Base-by-base conservation (phyloP, 2,797 vertebrate species). In the Leucoraja ocellata region DNA sequence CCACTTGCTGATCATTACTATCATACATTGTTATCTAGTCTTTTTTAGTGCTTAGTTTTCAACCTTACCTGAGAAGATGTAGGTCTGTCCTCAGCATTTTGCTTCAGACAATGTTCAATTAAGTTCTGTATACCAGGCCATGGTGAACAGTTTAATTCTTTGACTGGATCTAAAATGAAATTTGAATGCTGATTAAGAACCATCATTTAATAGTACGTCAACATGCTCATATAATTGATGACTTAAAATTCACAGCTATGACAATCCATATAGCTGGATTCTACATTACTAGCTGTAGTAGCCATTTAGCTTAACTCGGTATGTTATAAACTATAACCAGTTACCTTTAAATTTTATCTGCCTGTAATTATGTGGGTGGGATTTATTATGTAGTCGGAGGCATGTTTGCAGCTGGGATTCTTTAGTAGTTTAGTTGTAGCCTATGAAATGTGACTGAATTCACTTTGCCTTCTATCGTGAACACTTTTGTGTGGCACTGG, bases 51-150 rank as follows among this genome's bases (percentile, higher is more conserved):
- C 4, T 63, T 86, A 63, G 13, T 14, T 63, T 86, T 18, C 58
- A 32, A 86, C 28, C n/a, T 58, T 94, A 99, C 99, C 98, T 98
- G 97, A 46, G 96, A 96, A 95, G 98, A 98, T 0, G 98, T 98
- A 93, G 98, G 99, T 93, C 99, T 97, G 90, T 97, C 97, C 95
- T 98, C 98, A 84, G 99, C 98, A 91, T 97, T 97, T 95, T 98
- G 97, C 94, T 95, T 98, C 96, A 99, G 95, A 95, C 99, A 99
- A 9, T 97, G 97, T 94, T 96, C 97, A 97, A 99, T 98, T 95
- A 99, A 96, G 25, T 95, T 95, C 95, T 99, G 97, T 94, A 99
- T 96, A 94, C 96, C 94, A 6, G 97, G 98, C 99, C 99, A 99
- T 0, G 98, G 97, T 0, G 96, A 94, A 95, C 98, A 98, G n/a